Evolutionary conservation across 2,113 vertebrate species (phyloP).

Genomic region (Paratilapia polleni): DNA sequence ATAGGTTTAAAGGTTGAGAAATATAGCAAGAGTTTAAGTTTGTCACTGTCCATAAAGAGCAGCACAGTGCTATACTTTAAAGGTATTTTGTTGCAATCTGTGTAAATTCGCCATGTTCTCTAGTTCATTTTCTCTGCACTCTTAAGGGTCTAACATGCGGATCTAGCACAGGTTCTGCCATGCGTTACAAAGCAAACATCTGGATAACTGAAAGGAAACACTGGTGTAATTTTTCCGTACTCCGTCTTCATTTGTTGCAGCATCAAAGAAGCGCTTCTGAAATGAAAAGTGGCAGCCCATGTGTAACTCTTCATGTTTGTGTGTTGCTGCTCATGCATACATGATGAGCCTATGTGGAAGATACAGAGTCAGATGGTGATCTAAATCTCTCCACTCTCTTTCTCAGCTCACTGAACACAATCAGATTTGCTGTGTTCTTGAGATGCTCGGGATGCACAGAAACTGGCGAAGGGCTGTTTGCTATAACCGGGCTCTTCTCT

Average conservation of each 20-base stretch:
- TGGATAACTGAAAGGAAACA: conserved; percentile 40
- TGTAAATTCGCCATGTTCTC: not conserved
- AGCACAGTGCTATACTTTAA: not conserved
- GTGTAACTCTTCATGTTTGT: conserved; percentile 3
- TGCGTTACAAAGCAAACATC: conserved; percentile 24
- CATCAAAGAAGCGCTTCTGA: conserved; percentile 39
- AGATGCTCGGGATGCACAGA: conserved; percentile 22
- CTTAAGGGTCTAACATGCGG: not conserved
- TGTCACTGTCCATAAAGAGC: not conserved
- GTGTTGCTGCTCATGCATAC: conserved; percentile 22
- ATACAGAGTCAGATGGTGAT: conserved; percentile 35
- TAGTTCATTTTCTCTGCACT: not conserved
- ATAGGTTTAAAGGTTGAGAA: not conserved
- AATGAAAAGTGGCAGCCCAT: conserved; percentile 23
- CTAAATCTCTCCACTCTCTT: conserved; percentile 27
- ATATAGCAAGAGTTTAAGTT: not conserved
- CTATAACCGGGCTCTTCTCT: not conserved
- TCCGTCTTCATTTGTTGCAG: conserved; percentile 33
- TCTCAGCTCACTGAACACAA: conserved; percentile 17
- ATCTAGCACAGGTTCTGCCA: not conserved
- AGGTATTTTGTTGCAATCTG: not conserved
- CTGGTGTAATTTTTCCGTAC: not conserved
- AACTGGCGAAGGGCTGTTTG: conserved; percentile 34
- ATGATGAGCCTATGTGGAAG: not conserved
- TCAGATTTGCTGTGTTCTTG: conserved; percentile 19